Percentiles rank a stretch among this genome's conserved stretches.
phyloP scores from a whole-genome alignment of 2,797 vertebrate species.

The Miichthys miiuy region DNA sequence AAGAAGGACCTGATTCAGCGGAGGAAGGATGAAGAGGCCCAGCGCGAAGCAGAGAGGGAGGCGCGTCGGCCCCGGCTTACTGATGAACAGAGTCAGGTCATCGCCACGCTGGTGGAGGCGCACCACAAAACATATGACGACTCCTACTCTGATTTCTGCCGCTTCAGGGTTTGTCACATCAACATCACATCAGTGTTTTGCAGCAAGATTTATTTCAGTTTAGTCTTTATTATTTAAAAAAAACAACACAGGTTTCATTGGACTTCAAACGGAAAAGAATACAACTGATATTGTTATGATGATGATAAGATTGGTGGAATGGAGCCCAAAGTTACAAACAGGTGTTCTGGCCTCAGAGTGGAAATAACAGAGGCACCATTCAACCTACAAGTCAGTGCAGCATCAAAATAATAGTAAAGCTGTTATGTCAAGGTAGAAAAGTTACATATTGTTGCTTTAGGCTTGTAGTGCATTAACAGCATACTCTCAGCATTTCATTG shows the following conservation, averaged over 20 bases:
- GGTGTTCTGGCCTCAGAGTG: no score
- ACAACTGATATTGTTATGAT: background rate
- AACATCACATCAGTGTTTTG: background rate
- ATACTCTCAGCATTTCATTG: background rate
- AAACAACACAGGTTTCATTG: background rate
- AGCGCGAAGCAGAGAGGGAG: conserved; percentile 90
- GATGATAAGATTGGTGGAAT: background rate
- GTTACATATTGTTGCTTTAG: background rate
- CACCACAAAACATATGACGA: conserved; percentile 96
- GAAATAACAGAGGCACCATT: no score
- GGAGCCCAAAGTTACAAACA: no score
- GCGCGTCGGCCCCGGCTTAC: conserved; percentile 90
- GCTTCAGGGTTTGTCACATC: conserved; percentile 89
- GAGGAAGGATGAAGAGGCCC: conserved; percentile 94
- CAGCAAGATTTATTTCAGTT: background rate
- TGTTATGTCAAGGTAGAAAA: no score
- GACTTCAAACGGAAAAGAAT: background rate
- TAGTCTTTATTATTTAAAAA: background rate
- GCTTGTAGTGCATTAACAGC: background rate
- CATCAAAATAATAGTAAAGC: no score
- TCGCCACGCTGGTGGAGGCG: conserved; percentile 90
- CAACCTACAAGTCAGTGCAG: background rate
- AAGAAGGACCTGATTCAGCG: conserved; percentile 96
- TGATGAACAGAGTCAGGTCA: conserved; percentile 92
- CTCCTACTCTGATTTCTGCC: conserved; percentile 92